phyloP scores from a whole-genome alignment of 1,140 invertebrate genomes.

The Nasonia vitripennis region DNA sequence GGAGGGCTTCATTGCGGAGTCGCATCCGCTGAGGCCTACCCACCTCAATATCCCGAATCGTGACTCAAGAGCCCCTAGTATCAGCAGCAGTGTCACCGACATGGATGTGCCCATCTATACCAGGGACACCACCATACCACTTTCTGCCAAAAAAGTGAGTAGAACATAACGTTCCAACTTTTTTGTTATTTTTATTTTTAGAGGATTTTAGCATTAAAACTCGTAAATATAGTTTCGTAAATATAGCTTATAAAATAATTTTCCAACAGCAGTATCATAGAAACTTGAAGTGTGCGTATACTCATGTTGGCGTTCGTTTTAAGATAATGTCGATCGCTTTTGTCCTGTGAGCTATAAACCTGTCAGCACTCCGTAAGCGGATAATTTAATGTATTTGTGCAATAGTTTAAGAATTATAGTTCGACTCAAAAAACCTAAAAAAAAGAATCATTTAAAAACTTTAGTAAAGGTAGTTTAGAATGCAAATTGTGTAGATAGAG shows the following conservation, averaged over 20 bases:
- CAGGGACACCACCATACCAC: constrained; percentile 69
- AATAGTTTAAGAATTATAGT: neutral
- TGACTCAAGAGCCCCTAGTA: constrained; percentile 73
- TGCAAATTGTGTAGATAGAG: neutral
- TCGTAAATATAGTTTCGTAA: too few species aligned
- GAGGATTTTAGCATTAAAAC: neutral
- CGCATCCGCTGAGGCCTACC: constrained; percentile 75
- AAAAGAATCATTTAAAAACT: neutral
- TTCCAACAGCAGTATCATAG: too few species aligned
- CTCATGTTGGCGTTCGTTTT: too few species aligned
- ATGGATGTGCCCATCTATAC: constrained; percentile 78
- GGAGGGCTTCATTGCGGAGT: constrained; percentile 77
- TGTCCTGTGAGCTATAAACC: neutral
- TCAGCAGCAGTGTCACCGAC: constrained; percentile 78
- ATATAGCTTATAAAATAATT: too few species aligned
- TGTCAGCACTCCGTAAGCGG: neutral
- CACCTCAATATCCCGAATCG: constrained; percentile 73
- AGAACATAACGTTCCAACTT: constrained; percentile 21
- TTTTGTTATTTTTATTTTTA: constrained; percentile 3
- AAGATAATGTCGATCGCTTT: too few species aligned
- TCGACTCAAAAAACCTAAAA: neutral
- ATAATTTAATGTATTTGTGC: neutral
- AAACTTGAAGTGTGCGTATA: too few species aligned
- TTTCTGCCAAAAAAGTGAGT: constrained; percentile 67
- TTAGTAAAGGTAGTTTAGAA: neutral